Base-by-base conservation (phyloP, 1,140 invertebrate species). In the Choristoneura fumiferana region DNA sequence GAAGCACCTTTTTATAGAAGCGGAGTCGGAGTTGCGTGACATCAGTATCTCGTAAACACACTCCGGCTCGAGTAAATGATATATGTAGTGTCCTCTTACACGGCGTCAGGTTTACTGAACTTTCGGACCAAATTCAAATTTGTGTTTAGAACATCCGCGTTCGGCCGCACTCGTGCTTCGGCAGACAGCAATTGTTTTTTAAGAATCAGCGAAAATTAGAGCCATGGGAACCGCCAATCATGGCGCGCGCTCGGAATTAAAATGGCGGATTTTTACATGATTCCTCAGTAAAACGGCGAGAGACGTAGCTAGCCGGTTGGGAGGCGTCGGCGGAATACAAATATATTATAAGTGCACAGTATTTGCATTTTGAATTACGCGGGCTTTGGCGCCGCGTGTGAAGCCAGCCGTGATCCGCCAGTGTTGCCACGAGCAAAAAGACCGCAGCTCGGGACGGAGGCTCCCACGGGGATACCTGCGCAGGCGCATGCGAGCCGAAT, bases 311-410 rank as follows among this genome's bases (percentile, higher is more conserved):
- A 60, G 62, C 70, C 54, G 68, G 62, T 73, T 78, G 78, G 57
- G n/a, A n/a, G 52, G 75, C 55, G 73, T 59, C 63, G 59, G 57
- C 66, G 74, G 85, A 88, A 88, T 88, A 88, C 85, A 69, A 83
- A 81, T 78, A 71, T 68, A 75, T 81, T 79, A 77, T 84, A 84
- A 81, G 72, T 86, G 81, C 81, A 81, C 64, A 81, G 73, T 79
- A 88, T 88, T 88, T 84, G 80, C 84, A 88, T 88, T 84, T 82
- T 78, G 85, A 84, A 86, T 88, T 85, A 81, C 81, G 75, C 79
- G 81, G 62, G 62, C 62, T 62, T 37, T 58, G 63, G 60, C 63
- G 60, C 56, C 55, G 18, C 39, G 17, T 43, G 38, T 49, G 43
- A 49, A 33, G 18, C 12, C 18, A 14, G 40, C 40, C n/a, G n/a